Evolutionary conservation across 2,113 vertebrate genomes (phyloP).

Genomic region (Aptenodytes patagonicus): DNA sequence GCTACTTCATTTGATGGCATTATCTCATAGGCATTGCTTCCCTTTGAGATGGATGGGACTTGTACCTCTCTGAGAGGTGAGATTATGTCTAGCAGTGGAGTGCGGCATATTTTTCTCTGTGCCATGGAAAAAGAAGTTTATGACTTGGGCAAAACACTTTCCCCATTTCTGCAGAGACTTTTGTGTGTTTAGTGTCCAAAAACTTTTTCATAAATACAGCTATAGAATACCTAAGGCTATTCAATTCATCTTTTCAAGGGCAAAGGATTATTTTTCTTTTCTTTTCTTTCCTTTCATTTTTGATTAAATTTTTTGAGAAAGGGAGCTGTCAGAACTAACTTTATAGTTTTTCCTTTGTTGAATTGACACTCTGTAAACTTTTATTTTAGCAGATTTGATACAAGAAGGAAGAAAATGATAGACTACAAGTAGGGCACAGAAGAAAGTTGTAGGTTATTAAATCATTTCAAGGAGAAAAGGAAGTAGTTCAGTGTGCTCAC

Average conservation of each 20-base stretch:
- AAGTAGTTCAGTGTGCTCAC: constrained; percentile 9
- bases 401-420: background rate
- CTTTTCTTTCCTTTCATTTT: background rate
- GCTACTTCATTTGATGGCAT: background rate
- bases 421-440: background rate
- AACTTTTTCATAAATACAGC: background rate
- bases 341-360: constrained; percentile 35
- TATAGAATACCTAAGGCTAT: constrained; percentile 5
- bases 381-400: constrained; percentile 26
- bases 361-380: constrained; percentile 16
- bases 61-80: background rate
- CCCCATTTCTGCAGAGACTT: background rate
- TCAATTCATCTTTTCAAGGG: constrained; percentile 54
- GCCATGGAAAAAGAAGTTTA: background rate
- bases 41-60: background rate
- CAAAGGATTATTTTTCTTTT: background rate
- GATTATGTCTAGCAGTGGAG: background rate
- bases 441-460: constrained; percentile 29
- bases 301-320: constrained; percentile 18
- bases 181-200: constrained; percentile 14
- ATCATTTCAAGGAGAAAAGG: constrained; percentile 18
- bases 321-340: constrained; percentile 17
- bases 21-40: background rate
- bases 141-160: background rate
- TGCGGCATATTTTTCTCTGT: background rate